Conservation (phyloP, 2,888 invertebrate genomes). For the Apotomis betuletana region DNA sequence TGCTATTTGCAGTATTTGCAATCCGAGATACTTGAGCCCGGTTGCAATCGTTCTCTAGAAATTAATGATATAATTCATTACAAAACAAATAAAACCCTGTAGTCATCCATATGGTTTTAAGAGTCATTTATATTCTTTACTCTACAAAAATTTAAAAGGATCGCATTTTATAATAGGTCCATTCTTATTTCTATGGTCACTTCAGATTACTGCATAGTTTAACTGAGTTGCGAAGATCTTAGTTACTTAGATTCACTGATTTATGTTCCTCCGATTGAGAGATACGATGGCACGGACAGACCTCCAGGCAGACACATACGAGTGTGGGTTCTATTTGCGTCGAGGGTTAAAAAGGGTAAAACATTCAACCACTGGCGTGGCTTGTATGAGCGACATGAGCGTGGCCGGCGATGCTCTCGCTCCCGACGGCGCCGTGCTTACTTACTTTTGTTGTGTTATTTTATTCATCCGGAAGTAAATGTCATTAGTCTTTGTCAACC, state of each 20-base stretch:
- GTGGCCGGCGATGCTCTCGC: background rate
- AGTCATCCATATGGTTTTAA: too few species aligned
- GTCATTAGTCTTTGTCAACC: conserved; percentile 64
- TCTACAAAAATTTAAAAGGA: too few species aligned
- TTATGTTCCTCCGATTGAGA: background rate
- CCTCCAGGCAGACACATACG: background rate
- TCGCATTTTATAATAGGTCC: too few species aligned
- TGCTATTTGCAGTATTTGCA: background rate
- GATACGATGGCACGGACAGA: background rate
- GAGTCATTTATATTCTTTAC: too few species aligned
- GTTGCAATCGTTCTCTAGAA: too few species aligned
- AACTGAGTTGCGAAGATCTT: too few species aligned
- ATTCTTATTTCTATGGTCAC: too few species aligned
- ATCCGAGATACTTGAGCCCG: too few species aligned
- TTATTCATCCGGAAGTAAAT: conserved; percentile 59
- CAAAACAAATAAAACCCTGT: too few species aligned
- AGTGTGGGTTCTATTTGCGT: background rate
- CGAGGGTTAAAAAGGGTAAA: background rate
- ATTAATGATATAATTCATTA: too few species aligned
- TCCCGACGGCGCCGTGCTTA: background rate
- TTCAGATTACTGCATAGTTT: too few species aligned
- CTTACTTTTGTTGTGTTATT: conserved; percentile 53
- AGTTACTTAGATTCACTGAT: too few species aligned
- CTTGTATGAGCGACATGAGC: background rate
- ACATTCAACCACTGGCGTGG: background rate